Evolutionary conservation across 2,113 vertebrate genomes (phyloP).

Genomic region (Ophthalmolycus amberensis): DNA sequence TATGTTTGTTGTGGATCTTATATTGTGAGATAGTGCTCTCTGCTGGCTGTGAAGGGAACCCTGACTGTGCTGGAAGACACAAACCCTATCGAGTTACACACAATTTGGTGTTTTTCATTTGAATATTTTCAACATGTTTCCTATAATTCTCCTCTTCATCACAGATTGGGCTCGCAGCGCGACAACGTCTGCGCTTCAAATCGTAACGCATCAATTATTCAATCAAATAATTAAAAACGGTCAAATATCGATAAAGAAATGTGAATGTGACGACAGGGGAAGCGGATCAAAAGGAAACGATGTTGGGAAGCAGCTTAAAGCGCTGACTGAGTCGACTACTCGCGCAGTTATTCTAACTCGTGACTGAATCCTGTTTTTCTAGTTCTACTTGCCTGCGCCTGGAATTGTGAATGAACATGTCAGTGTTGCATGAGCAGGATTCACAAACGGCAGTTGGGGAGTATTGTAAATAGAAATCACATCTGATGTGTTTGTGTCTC

Average conservation of each 20-base stretch:
- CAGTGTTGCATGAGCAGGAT: not conserved
- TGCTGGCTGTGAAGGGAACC: slow-evolving; percentile 22
- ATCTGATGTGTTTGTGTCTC: not conserved
- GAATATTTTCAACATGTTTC: not conserved
- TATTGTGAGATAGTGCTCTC: slow-evolving; percentile 13
- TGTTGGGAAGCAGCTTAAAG: not conserved
- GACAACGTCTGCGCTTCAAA: not conserved
- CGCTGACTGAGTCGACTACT: not conserved
- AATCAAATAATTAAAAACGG: not conserved
- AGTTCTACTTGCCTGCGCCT: not conserved
- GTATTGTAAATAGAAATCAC: not conserved
- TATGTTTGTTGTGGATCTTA: not conserved
- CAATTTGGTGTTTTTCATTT: not conserved
- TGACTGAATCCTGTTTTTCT: not conserved
- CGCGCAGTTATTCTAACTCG: not conserved
- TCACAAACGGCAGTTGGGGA: not conserved
- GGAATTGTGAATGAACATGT: not conserved
- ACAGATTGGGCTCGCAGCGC: not conserved
- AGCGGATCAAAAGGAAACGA: not conserved
- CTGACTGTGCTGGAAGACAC: not conserved
- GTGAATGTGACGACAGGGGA: not conserved
- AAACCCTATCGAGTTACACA: not conserved
- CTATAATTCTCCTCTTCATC: not conserved
- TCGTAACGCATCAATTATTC: not conserved
- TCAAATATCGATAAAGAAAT: not conserved